Evolutionary conservation across 2,888 invertebrate genomes (phyloP).

Genomic region (Leuctra nigra): DNA sequence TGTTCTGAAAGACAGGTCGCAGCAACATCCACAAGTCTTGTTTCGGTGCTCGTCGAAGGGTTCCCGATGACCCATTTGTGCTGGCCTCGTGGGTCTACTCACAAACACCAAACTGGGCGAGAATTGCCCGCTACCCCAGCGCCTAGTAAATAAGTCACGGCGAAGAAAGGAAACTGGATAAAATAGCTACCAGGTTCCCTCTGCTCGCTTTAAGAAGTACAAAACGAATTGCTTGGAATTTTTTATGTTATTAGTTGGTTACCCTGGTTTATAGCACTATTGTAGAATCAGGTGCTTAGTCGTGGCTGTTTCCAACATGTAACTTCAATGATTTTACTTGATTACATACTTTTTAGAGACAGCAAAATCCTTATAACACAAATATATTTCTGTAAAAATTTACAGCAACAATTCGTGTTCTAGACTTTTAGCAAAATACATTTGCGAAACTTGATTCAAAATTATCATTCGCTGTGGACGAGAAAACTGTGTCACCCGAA

Average conservation of each 20-base stretch:
- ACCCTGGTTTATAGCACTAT: neutral
- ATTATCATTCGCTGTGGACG: neutral
- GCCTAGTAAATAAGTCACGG: slow-evolving; percentile 23
- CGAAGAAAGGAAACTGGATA: slow-evolving; percentile 9
- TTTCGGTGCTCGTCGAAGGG: too few species aligned
- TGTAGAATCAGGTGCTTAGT: too few species aligned
- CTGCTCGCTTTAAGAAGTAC: neutral
- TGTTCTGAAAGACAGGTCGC: too few species aligned
- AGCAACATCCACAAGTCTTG: too few species aligned
- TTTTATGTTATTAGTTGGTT: slow-evolving; percentile 7
- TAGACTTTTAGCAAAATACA: too few species aligned
- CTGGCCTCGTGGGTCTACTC: slow-evolving; percentile 19
- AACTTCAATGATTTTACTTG: too few species aligned
- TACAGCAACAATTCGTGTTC: too few species aligned
- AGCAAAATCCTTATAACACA: too few species aligned
- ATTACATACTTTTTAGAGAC: too few species aligned
- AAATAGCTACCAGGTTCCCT: neutral
- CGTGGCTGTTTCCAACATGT: too few species aligned
- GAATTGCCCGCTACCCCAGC: slow-evolving; percentile 20
- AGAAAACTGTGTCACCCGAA: neutral
- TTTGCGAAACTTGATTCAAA: too few species aligned
- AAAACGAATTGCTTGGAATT: slow-evolving; percentile 6
- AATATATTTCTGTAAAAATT: too few species aligned
- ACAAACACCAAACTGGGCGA: slow-evolving; percentile 18
- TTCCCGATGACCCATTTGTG: neutral